Percentiles rank a stretch among this genome's conserved stretches.
Evolutionary conservation across 1,140 invertebrate genomes (phyloP).

Genomic region (Bacillus rossius): DNA sequence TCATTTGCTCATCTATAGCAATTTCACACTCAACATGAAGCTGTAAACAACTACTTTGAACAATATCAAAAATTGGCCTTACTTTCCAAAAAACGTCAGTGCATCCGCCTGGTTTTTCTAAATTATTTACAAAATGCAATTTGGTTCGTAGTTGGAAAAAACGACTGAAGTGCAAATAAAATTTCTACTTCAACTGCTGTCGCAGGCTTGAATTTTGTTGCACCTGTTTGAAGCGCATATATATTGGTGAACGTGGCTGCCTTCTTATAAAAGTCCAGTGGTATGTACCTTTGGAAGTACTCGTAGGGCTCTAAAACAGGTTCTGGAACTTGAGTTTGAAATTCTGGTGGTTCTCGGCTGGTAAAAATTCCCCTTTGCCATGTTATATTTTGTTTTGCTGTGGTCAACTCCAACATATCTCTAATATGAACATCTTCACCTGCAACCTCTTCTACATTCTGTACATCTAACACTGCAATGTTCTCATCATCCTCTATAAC

Average conservation of each 20-base stretch:
- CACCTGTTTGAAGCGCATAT: no score
- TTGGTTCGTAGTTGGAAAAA: constrained; percentile 14
- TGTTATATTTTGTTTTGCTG: neutral
- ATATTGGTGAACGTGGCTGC: constrained; percentile 12
- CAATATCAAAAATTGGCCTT: constrained; percentile 10
- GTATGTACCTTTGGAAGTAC: constrained; percentile 16
- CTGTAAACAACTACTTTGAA: neutral
- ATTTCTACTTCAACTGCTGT: constrained; percentile 7
- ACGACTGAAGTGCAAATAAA: neutral
- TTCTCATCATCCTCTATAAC: neutral
- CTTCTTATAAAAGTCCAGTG: constrained; percentile 16
- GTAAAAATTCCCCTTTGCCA: neutral
- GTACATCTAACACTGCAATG: neutral
- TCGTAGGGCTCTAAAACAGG: constrained; percentile 5
- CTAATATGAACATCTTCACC: neutral
- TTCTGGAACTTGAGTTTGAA: neutral
- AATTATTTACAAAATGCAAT: constrained; percentile 19
- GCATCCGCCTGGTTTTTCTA: neutral
- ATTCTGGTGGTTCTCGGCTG: neutral
- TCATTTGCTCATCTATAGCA: constrained; percentile 12
- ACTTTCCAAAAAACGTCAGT: constrained; percentile 22
- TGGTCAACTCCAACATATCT: neutral
- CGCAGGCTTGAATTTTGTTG: constrained; percentile 9
- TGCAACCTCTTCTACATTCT: neutral
- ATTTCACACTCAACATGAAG: constrained; percentile 20